phyloP scores from a whole-genome alignment of 2,888 invertebrate genomes.

The Chloromyia formosa region DNA sequence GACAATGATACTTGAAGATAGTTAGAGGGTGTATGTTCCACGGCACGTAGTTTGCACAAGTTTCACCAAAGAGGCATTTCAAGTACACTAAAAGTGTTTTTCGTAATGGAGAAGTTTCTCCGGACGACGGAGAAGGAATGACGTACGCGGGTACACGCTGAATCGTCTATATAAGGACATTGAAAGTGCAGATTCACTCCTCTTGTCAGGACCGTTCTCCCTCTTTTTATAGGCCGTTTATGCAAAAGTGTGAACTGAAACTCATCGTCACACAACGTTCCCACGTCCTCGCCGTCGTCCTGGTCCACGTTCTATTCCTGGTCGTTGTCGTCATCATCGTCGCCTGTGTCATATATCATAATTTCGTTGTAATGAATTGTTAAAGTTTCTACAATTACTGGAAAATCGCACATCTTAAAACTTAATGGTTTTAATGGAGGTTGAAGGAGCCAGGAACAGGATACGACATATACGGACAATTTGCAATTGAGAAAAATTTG shows the following conservation, averaged over 20 bases:
- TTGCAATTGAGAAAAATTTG: constrained; percentile 10
- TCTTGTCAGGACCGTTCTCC: background rate
- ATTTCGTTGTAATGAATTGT: constrained; percentile 38
- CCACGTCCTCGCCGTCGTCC: too few relatives aligned
- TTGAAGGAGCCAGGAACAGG: background rate
- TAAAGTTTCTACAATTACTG: constrained; percentile 32
- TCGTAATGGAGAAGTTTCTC: constrained; percentile 35
- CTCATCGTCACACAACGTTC: too few relatives aligned
- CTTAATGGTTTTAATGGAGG: constrained; percentile 24
- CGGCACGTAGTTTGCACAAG: constrained; percentile 31
- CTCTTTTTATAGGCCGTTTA: constrained; percentile 8
- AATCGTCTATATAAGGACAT: too few relatives aligned
- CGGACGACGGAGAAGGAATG: background rate
- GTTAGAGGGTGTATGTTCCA: constrained; percentile 26
- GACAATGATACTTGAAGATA: background rate
- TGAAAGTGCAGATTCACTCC: too few relatives aligned
- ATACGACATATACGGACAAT: too few relatives aligned
- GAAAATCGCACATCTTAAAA: constrained; percentile 29
- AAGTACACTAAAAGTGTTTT: constrained; percentile 38
- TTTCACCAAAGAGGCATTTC: constrained; percentile 34
- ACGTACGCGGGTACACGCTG: background rate
- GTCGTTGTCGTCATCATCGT: background rate
- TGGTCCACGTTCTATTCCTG: background rate
- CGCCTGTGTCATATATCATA: constrained; percentile 35
- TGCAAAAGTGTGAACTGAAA: constrained; percentile 28